A percentile compares a stretch with the other conserved stretches of the same genome.
Evolutionary conservation across 1,140 invertebrate species (phyloP).

Genomic region (Heliothis virescens): DNA sequence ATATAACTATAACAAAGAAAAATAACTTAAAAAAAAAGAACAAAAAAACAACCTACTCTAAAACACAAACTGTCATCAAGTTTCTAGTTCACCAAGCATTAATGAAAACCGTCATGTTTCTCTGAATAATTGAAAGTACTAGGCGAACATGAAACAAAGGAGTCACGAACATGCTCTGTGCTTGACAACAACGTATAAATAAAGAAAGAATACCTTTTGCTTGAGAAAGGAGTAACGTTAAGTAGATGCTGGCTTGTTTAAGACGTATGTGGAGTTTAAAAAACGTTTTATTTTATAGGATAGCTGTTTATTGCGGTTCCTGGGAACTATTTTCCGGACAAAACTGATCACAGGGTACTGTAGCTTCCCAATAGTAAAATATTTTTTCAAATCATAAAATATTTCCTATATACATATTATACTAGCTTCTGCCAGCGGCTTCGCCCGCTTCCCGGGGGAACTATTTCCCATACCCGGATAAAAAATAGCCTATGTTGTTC

Average conservation of each 20-base stretch:
- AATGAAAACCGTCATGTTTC: background rate
- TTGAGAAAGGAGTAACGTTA: constrained; percentile 2
- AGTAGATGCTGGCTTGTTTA: too few relatives aligned
- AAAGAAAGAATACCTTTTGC: constrained; percentile 26
- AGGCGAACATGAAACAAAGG: constrained; percentile 15
- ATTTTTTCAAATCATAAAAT: too few relatives aligned
- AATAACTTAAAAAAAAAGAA: background rate
- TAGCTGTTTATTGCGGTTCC: too few relatives aligned
- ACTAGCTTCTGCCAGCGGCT: too few relatives aligned
- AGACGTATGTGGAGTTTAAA: background rate
- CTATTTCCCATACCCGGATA: too few relatives aligned
- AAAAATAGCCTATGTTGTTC: too few relatives aligned
- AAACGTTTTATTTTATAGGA: background rate
- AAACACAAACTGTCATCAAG: background rate
- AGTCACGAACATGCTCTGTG: background rate
- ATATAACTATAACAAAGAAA: background rate
- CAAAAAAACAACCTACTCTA: too few relatives aligned
- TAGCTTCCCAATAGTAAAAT: too few relatives aligned
- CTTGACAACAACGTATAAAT: constrained; percentile 26
- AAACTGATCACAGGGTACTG: too few relatives aligned
- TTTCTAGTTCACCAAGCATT: background rate
- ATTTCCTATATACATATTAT: too few relatives aligned
- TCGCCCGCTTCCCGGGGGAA: too few relatives aligned
- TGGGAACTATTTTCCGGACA: too few relatives aligned
- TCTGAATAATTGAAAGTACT: constrained; percentile 28